phyloP scores from a whole-genome alignment of 2,888 invertebrate species.

The Rotaria socialis region DNA sequence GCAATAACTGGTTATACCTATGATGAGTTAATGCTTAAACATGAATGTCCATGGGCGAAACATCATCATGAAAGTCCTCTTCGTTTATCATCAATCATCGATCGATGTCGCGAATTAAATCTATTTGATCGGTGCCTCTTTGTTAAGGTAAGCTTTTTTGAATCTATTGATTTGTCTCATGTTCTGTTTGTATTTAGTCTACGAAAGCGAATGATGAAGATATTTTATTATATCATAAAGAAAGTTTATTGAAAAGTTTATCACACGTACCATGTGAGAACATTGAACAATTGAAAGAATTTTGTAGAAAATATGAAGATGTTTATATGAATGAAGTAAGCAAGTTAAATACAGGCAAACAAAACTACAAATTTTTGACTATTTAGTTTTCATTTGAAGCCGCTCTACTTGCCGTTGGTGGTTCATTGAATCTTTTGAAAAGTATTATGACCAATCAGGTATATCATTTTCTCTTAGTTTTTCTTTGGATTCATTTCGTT shows the following conservation, averaged over 20 bases:
- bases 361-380: no score
- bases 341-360: background rate
- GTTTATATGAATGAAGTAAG: conserved; percentile 21
- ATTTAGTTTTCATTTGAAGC: conserved; percentile 37
- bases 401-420: conserved; percentile 41
- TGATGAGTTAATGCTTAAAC: conserved; percentile 25
- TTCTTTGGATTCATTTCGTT: conserved; percentile 61
- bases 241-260: background rate
- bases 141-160: background rate
- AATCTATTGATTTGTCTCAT: background rate
- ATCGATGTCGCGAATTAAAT: background rate
- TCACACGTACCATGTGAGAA: background rate
- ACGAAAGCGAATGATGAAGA: background rate
- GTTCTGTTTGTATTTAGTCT: background rate
- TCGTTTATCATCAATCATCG: conserved; percentile 5
- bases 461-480: background rate
- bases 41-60: conserved; percentile 31
- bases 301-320: conserved; percentile 11
- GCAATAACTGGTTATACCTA: background rate
- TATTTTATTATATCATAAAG: background rate
- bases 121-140: conserved; percentile 31
- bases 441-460: conserved; percentile 35
- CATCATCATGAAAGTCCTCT: background rate
- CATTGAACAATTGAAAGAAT: background rate
- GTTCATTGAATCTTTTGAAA: conserved; percentile 40